Evolutionary conservation across 2,888 invertebrate genomes (phyloP), one percentile per base, ranked within the genome.

Genomic region (Drosophila tripunctata): DNA sequence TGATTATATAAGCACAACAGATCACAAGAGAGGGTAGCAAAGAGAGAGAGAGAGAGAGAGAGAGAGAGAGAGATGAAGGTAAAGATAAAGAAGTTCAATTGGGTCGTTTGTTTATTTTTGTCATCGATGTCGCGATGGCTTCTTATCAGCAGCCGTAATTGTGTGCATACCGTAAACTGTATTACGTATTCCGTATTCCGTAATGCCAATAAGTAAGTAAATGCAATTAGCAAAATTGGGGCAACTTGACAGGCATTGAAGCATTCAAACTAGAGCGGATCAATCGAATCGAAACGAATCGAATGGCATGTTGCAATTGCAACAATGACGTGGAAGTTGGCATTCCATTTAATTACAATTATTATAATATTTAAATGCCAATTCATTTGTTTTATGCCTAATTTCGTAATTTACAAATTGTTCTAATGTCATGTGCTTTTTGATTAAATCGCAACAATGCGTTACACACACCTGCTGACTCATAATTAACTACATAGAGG

Each of bases 151-250:
- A 36, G 1, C 14, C 10, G 17, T 15, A 19, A 47, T 40, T 40
- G 24, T 19, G 41, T 7, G 22, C n/a, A n/a, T 33, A 31, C 40
- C 40, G 21, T 33, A 33, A 22, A 22, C 17, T 5, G 27, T 27
- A 27, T 17, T 24, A 4, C 5, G 41, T 41, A 17, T 24, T 22
- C 35, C 22, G 35, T 24, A 43, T 43, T 36, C 36, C 36, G 51
- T 24, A 27, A 30, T 61, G 44, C 27, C 47, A 45, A 52, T 45
- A 52, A 52, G 52, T 40, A 22, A 24, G 47, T 31, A 31, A 69
- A 58, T 58, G 75, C 70, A 70, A 74, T 69, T 74, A 66, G 56
- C 36, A 30, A 41, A 76, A 69, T 60, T 65, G 73, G 73, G 56
- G 65, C 79, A 51, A 35, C 50, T 41, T 17, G 19, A 6, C 17